Evolutionary conservation across 1,140 invertebrate genomes (phyloP).

Genomic region (Stenopsyche tienmushanensis): DNA sequence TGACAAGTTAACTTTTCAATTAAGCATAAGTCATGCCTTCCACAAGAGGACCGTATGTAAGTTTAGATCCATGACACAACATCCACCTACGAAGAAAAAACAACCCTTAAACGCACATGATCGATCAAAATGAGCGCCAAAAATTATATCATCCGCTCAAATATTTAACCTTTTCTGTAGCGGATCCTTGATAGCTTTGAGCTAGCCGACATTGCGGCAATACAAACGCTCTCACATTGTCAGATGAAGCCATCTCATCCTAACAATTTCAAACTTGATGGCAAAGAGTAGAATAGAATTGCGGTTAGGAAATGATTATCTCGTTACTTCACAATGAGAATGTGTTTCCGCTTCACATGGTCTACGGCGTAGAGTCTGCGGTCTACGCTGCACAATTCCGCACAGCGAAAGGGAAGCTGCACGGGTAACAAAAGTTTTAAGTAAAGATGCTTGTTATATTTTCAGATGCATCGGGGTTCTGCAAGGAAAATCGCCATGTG

Average conservation of each 20-base stretch:
- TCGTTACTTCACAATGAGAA: constrained; percentile 35
- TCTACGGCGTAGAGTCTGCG: constrained; percentile 1
- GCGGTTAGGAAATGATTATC: constrained; percentile 37
- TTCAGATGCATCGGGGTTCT: constrained; percentile 11
- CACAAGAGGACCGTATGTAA: too few species aligned
- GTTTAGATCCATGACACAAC: too few species aligned
- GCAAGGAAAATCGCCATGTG: constrained; percentile 26
- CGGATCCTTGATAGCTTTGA: too few species aligned
- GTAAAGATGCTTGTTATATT: constrained; percentile 41
- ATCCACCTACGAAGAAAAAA: too few species aligned
- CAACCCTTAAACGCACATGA: too few species aligned
- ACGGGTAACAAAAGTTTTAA: constrained; percentile 36
- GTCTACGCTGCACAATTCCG: constrained; percentile 8
- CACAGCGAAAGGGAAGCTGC: constrained; percentile 28
- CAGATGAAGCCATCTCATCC: too few species aligned
- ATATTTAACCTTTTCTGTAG: too few species aligned
- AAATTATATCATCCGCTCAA: too few species aligned
- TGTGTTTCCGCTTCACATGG: background rate
- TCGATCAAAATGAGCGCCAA: too few species aligned
- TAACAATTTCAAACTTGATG: constrained; percentile 4
- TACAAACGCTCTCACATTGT: too few species aligned
- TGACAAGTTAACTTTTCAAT: background rate
- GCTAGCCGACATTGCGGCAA: too few species aligned
- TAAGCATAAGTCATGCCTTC: background rate
- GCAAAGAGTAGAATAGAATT: constrained; percentile 33